Evolutionary conservation across 2,888 invertebrate genomes (phyloP).

Genomic region (Apamea sordens): DNA sequence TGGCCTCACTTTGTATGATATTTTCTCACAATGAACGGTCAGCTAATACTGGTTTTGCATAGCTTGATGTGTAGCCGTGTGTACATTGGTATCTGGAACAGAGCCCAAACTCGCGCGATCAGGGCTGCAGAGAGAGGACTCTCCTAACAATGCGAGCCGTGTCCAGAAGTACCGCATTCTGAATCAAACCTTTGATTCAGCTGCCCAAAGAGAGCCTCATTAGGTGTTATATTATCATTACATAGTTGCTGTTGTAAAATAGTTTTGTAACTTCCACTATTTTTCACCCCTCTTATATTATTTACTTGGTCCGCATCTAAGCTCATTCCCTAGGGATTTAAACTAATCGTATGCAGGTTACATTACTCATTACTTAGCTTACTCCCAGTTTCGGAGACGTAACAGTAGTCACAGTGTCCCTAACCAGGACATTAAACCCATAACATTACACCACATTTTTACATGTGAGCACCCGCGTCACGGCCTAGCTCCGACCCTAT

Average conservation of each 20-base stretch:
- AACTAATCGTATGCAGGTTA: not conserved
- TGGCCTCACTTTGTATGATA: too few species aligned
- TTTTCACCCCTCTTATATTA: not conserved
- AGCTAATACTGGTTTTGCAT: too few species aligned
- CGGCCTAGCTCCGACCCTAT: constrained; percentile 48
- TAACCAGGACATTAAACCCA: constrained; percentile 33
- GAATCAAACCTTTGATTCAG: not conserved
- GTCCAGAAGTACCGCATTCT: not conserved
- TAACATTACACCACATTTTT: constrained; percentile 48
- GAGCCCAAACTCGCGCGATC: not conserved
- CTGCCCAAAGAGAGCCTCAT: not conserved
- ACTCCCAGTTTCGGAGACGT: not conserved
- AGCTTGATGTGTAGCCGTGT: too few species aligned
- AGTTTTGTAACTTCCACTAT: not conserved
- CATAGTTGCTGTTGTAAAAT: not conserved
- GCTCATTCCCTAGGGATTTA: not conserved
- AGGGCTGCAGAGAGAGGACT: not conserved
- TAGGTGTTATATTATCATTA: not conserved
- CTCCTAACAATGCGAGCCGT: not conserved
- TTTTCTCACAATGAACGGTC: too few species aligned
- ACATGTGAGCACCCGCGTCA: constrained; percentile 44
- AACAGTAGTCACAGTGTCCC: constrained; percentile 2
- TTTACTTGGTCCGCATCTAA: not conserved
- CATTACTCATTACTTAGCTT: not conserved
- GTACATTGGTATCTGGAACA: not conserved